These are phyloP conservation scores for Drosophila jambulina DNA, from an alignment of 1,140 invertebrate genomes.

Conservation along the genomic window DNA sequence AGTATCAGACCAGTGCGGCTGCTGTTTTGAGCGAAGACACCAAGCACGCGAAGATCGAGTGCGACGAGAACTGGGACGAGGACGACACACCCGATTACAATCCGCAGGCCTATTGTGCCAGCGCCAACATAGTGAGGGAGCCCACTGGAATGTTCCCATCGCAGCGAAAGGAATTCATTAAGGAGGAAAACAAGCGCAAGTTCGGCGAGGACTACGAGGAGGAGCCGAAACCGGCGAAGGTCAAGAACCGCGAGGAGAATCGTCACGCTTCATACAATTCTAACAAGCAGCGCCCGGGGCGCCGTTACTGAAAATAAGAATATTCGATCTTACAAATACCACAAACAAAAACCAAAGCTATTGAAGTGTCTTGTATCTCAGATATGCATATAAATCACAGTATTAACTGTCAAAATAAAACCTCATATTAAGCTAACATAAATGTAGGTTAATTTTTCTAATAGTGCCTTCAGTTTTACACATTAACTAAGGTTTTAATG, in stretches of 20 bases:
- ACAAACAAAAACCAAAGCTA: background rate
- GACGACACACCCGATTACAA: conserved; percentile 53
- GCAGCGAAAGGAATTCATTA: conserved; percentile 65
- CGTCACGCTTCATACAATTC: conserved; percentile 31
- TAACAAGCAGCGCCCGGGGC: conserved; percentile 1
- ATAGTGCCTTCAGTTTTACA: too few species aligned
- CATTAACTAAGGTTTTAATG: too few species aligned
- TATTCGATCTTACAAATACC: background rate
- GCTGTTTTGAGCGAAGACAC: conserved; percentile 50
- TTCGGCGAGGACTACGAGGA: conserved; percentile 40
- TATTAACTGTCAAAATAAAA: background rate
- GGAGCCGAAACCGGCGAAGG: conserved; percentile 6
- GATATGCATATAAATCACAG: background rate
- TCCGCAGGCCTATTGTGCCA: conserved; percentile 57
- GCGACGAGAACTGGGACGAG: conserved; percentile 74
- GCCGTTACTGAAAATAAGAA: background rate
- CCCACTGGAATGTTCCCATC: conserved; percentile 58
- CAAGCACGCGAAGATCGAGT: conserved; percentile 56
- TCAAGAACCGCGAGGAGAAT: background rate
- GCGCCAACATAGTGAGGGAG: conserved; percentile 59
- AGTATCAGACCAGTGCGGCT: conserved; percentile 54
- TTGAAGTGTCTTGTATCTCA: background rate
- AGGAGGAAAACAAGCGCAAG: conserved; percentile 56
- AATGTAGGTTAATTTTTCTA: background rate
- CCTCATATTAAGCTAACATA: background rate